phyloP scores from a whole-genome alignment of 2,797 vertebrate species.

The Parotocinclus haroldoi region DNA sequence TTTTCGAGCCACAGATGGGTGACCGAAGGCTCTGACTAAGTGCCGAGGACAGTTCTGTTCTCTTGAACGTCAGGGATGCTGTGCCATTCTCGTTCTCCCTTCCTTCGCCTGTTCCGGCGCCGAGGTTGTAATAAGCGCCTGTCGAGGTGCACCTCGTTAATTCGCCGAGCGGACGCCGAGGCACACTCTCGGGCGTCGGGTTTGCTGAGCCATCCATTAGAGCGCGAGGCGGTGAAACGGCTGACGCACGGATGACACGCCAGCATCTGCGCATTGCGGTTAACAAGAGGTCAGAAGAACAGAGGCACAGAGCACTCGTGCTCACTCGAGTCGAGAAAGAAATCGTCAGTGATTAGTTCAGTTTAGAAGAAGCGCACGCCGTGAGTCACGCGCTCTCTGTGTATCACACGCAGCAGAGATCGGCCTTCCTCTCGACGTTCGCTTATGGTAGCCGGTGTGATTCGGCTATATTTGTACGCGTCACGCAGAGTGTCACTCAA shows the following conservation, averaged over 20 bases:
- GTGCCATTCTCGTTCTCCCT: constrained; percentile 1
- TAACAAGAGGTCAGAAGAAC: constrained; percentile 35
- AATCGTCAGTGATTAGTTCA: constrained; percentile 33
- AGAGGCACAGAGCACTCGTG: constrained; percentile 14
- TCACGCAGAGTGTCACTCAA: constrained; percentile 10
- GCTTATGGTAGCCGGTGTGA: constrained; percentile 42
- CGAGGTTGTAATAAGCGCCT: constrained; percentile 15
- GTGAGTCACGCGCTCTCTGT: not conserved
- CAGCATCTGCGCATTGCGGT: constrained; percentile 19
- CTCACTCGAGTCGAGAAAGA: constrained; percentile 19
- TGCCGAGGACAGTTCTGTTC: constrained; percentile 31
- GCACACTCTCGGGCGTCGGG: constrained; percentile 19
- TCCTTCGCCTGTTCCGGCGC: constrained; percentile 5
- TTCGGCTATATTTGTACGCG: constrained; percentile 2
- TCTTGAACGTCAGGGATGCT: constrained; percentile 23
- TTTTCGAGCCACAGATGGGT: constrained; percentile 37
- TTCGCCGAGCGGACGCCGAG: constrained; percentile 11
- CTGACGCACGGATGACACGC: constrained; percentile 39
- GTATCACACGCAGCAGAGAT: too few species aligned
- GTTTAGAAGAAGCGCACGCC: constrained; percentile 18
- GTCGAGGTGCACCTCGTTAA: constrained; percentile 22
- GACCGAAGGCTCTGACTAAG: constrained; percentile 35
- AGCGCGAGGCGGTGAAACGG: constrained; percentile 33
- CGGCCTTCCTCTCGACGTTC: constrained; percentile 25
- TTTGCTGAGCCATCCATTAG: constrained; percentile 26